Evolutionary conservation across 2,888 invertebrate genomes (phyloP).

Genomic region (Teleiodes luculella): DNA sequence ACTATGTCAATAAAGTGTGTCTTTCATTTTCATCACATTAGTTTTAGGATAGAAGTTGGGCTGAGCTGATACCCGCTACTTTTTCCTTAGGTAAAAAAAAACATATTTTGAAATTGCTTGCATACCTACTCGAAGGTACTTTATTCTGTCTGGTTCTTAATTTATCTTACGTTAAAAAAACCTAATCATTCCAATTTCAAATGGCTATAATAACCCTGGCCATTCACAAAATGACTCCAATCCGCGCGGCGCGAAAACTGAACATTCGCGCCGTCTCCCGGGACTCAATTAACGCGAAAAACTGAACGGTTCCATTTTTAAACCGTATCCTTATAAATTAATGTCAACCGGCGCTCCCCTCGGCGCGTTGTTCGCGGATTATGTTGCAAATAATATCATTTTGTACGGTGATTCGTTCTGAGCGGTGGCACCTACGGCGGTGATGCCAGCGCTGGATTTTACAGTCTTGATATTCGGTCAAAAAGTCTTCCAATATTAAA

Average conservation of each 20-base stretch:
- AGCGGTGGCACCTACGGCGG: constrained; percentile 63
- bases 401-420: constrained; percentile 77
- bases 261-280: constrained; percentile 43
- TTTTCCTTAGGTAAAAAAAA: too few species aligned
- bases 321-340: constrained; percentile 79
- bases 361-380: constrained; percentile 76
- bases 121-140: too few species aligned
- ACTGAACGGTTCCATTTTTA: constrained; percentile 75
- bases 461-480: constrained; percentile 39
- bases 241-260: constrained; percentile 36
- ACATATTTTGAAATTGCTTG: too few species aligned
- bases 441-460: constrained; percentile 21
- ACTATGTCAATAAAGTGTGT: too few species aligned
- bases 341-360: constrained; percentile 65
- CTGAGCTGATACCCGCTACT: too few species aligned
- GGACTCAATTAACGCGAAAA: constrained; percentile 71
- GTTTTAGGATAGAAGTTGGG: too few species aligned
- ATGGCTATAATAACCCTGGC: neutral
- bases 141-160: too few species aligned
- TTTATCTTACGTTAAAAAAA: too few species aligned
- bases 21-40: too few species aligned
- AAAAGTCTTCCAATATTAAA: neutral
- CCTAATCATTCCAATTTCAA: neutral
- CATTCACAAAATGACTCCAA: constrained; percentile 33
- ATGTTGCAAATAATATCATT: constrained; percentile 78